These are phyloP conservation scores for Melanaphis sacchari DNA, from an alignment of 1,140 invertebrate genomes.

Conservation along the genomic window DNA sequence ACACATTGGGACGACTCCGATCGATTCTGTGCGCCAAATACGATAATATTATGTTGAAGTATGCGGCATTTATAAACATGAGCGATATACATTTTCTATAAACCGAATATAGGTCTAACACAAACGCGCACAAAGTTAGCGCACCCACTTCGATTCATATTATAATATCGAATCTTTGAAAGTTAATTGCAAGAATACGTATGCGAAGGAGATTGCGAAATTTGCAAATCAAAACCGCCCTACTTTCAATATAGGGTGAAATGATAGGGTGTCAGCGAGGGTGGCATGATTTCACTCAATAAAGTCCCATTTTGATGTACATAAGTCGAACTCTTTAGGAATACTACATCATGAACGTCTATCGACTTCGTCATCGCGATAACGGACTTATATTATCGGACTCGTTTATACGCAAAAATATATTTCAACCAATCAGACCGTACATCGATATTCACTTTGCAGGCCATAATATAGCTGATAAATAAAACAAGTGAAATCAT, in stretches of 20 bases:
- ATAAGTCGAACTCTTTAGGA: not conserved
- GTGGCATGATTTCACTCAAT: not conserved
- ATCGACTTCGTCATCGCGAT: not conserved
- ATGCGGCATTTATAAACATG: too few species aligned
- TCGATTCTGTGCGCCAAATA: too few species aligned
- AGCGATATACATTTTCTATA: not conserved
- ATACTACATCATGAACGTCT: not conserved
- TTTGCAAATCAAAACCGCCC: slow-evolving; percentile 11
- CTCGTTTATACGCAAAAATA: not conserved
- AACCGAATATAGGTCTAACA: too few species aligned
- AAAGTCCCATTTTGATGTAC: not conserved
- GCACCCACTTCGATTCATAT: not conserved
- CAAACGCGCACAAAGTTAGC: not conserved
- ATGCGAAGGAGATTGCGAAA: not conserved
- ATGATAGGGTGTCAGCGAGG: not conserved
- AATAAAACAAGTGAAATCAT: not conserved
- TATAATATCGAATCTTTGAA: not conserved
- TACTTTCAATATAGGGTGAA: slow-evolving; percentile 13
- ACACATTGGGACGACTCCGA: too few species aligned
- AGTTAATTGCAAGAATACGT: not conserved
- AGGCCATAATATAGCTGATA: not conserved
- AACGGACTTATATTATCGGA: not conserved
- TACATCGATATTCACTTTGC: not conserved
- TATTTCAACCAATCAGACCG: not conserved
- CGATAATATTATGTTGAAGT: too few species aligned